Conservation (phyloP, 2,113 vertebrate genomes). For the Oreotrochilus melanogaster region DNA sequence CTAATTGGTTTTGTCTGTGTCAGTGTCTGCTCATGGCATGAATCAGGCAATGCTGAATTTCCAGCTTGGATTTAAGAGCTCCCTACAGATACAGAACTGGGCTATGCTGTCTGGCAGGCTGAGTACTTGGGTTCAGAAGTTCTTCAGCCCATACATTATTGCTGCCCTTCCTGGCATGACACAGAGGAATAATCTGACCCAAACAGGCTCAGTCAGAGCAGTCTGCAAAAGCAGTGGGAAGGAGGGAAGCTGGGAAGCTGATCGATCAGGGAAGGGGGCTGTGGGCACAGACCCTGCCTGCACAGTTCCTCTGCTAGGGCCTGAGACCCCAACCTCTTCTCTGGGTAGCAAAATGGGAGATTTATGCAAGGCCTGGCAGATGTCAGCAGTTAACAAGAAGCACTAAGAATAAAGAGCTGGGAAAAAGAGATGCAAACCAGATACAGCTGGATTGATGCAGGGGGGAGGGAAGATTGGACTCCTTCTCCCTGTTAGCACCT, state of each 20-base stretch:
- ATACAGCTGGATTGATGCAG: neutral
- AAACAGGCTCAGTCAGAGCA: neutral
- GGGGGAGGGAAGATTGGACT: neutral
- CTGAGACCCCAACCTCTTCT: neutral
- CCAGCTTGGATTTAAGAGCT: neutral
- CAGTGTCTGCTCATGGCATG: constrained; percentile 42
- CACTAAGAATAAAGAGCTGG: neutral
- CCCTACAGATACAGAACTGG: constrained; percentile 15
- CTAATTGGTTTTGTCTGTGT: constrained; percentile 60
- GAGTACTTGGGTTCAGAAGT: constrained; percentile 53
- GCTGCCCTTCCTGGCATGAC: neutral
- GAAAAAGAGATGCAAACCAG: neutral
- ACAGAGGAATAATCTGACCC: neutral
- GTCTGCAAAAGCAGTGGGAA: neutral
- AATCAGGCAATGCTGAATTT: constrained; percentile 10
- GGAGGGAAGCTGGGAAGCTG: neutral
- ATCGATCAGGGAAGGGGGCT: rapidly evolving
- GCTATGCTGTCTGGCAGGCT: neutral
- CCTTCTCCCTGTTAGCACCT: neutral
- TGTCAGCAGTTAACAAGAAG: neutral
- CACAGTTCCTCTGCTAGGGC: neutral
- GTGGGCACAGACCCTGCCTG: neutral
- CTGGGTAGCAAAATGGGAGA: neutral
- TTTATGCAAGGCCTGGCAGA: neutral
- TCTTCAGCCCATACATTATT: constrained; percentile 65